Percentiles rank a stretch among this genome's conserved stretches.
These are phyloP conservation scores for Australoheros scitulus DNA, from an alignment of 2,113 vertebrate species.

Conservation along the genomic window DNA sequence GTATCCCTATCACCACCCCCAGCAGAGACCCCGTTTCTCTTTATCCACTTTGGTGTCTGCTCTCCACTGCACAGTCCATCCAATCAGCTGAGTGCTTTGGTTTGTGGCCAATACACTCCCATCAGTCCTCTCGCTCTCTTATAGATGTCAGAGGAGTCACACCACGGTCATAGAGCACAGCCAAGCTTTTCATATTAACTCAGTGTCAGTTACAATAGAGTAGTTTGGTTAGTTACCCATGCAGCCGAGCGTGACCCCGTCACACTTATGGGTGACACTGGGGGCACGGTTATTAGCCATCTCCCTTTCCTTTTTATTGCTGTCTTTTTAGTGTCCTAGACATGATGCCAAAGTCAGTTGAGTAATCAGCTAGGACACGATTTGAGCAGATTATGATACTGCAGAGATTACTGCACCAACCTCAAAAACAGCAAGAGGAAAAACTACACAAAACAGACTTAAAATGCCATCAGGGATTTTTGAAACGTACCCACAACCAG, in stretches of 20 bases:
- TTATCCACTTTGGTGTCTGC: background rate
- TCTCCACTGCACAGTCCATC: background rate
- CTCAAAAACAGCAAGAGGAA: background rate
- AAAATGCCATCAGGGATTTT: slow-evolving; percentile 22
- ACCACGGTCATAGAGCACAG: slow-evolving; percentile 7
- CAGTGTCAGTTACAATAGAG: slow-evolving; percentile 43
- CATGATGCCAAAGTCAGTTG: slow-evolving; percentile 35
- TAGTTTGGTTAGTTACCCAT: slow-evolving; percentile 37
- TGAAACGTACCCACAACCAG: background rate
- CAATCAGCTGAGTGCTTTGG: slow-evolving; percentile 67
- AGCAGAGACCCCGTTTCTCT: background rate
- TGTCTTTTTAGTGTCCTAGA: slow-evolving; percentile 21
- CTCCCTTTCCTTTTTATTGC: slow-evolving; percentile 26
- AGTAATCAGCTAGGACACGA: slow-evolving; percentile 33
- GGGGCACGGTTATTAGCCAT: slow-evolving; percentile 46
- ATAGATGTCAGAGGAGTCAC: slow-evolving; percentile 6
- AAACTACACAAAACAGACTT: slow-evolving; percentile 26
- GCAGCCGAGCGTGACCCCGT: slow-evolving; percentile 39
- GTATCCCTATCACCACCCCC: background rate
- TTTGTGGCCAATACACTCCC: slow-evolving; percentile 32
- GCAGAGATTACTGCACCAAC: slow-evolving; percentile 12
- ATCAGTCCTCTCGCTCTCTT: slow-evolving; percentile 12
- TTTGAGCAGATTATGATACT: slow-evolving; percentile 15
- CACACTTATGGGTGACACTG: slow-evolving; percentile 34
- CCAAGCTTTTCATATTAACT: background rate